Conservation (phyloP, 1,140 invertebrate species). For the Drosophila rhopaloa region DNA sequence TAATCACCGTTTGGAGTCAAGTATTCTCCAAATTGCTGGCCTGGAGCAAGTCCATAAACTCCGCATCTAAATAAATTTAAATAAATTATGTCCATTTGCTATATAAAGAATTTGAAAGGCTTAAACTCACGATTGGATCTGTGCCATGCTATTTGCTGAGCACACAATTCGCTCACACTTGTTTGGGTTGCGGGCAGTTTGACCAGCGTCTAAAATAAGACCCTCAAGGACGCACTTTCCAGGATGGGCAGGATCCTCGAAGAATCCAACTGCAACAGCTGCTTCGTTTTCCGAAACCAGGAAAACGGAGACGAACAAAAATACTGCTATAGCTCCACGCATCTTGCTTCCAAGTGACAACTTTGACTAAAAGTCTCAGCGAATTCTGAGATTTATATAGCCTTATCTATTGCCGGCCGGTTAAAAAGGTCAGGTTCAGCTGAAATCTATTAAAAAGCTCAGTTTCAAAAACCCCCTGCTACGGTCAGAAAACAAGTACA, state of each 20-base stretch:
- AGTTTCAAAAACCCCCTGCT: too few relatives aligned
- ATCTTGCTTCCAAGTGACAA: constrained; percentile 19
- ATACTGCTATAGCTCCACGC: constrained; percentile 2
- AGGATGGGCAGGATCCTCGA: constrained; percentile 25
- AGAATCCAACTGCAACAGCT: constrained; percentile 4
- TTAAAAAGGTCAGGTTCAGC: too few relatives aligned
- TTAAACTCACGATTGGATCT: constrained; percentile 25
- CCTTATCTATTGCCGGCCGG: background rate
- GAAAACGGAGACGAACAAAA: background rate
- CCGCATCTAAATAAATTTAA: constrained; percentile 27
- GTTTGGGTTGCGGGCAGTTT: too few relatives aligned
- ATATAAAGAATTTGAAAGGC: background rate
- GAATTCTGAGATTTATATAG: background rate
- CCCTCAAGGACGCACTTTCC: constrained; percentile 39
- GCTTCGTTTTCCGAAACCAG: background rate
- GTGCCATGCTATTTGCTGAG: background rate
- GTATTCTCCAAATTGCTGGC: constrained; percentile 19
- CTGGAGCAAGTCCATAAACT: constrained; percentile 1
- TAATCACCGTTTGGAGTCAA: constrained; percentile 22
- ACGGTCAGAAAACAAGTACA: too few relatives aligned
- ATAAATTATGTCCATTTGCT: background rate
- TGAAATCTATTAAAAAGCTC: too few relatives aligned
- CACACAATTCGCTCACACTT: constrained; percentile 4
- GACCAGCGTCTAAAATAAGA: background rate
- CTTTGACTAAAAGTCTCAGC: background rate